Conservation (phyloP, 2,888 invertebrate genomes). For the Allygus modestus region DNA sequence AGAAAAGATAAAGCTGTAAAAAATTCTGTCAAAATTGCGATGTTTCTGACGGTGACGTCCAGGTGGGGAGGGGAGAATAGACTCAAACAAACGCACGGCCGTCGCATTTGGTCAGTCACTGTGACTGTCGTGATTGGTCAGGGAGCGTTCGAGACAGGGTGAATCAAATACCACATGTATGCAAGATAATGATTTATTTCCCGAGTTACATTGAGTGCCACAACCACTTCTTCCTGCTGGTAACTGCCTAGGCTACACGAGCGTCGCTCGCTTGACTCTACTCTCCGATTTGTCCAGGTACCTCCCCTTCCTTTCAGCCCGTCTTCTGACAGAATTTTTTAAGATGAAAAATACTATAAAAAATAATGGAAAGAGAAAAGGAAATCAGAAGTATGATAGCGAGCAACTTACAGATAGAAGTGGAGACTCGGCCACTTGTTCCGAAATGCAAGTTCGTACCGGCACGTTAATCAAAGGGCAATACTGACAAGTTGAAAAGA, state of each 20-base stretch:
- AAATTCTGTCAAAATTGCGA: conserved; percentile 33
- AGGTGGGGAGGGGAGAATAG: conserved; percentile 6
- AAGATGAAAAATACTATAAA: neutral
- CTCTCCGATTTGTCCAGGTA: conserved; percentile 46
- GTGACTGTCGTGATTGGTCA: neutral
- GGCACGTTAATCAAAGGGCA: neutral
- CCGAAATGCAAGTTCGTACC: conserved; percentile 36
- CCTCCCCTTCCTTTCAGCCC: conserved; percentile 51
- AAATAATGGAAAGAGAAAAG: conserved; percentile 48
- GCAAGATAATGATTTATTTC: conserved; percentile 45
- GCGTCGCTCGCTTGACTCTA: conserved; percentile 8
- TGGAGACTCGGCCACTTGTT: neutral
- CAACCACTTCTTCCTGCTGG: conserved; percentile 25
- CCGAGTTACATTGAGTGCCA: conserved; percentile 49
- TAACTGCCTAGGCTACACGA: neutral
- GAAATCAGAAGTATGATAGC: conserved; percentile 42
- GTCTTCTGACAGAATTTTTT: conserved; percentile 55
- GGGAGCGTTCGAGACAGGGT: neutral
- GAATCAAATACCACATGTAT: conserved; percentile 32
- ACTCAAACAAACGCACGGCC: neutral
- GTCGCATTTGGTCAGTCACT: neutral
- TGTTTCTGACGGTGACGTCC: neutral
- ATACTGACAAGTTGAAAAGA: conserved; percentile 28
- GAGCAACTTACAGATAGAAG: conserved; percentile 40
- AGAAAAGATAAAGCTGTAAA: neutral